Evolutionary conservation across 2,888 invertebrate species (phyloP), one percentile per base, ranked within the genome.

Genomic region (Pheosia tremula): DNA sequence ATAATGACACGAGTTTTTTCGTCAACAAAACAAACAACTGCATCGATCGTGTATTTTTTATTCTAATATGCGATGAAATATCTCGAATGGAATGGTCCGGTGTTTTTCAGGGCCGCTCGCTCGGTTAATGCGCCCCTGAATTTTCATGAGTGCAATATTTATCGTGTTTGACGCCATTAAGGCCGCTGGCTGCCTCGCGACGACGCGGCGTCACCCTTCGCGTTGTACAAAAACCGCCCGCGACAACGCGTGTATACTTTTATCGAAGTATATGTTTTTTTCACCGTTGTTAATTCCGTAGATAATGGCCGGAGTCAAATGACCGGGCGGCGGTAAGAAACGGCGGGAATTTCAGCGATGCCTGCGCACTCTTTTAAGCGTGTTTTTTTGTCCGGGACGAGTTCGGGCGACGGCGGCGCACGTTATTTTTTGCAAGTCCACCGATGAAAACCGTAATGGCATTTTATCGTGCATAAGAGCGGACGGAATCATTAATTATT

Each of bases 401-500:
- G 86, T 86, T 90, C 86, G 86, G 85, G 75, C 87, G 85, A 75
- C 87, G 87, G 83, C 89, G 87, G 86, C 88, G 89, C 86, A 87
- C 86, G 85, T 80, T 72, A 82, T 90, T 91, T 93, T 93, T 93
- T 92, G 85, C 86, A 82, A 80, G 85, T 79, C 83, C 83, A 72
- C 84, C 87, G 86, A 91, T 91, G 92, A 93, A 93, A 93, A 93
- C 92, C 91, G 89, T 93, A 93, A 93, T 92, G 91, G 93, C 93
- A 93, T 93, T 92, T 93, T 92, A 91, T 92, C 89, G 91, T 92
- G 91, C 92, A 92, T 93, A 92, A 91, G 88, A 90, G 91, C 86
- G 83, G 87, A 79, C 81, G 87, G 88, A 91, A 91, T 93, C 93
- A 93, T 93, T 93, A 93, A 93, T 93, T 92, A 93, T 93, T 93